Evolutionary conservation across 2,113 vertebrate genomes (phyloP).

Genomic region (Hystrix cristata): DNA sequence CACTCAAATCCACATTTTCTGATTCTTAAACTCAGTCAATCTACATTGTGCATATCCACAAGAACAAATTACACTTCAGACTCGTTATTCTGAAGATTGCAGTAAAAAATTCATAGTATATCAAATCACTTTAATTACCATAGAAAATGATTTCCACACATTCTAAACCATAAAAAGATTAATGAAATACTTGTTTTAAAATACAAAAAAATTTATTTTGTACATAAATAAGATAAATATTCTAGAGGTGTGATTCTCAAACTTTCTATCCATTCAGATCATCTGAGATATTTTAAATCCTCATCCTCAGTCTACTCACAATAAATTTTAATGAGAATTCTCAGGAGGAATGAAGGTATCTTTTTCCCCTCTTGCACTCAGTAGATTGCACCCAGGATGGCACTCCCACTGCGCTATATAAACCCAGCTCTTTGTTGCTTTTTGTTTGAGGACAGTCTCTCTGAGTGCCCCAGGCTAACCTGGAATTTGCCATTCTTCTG

Average conservation of each 20-base stretch:
- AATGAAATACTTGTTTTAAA: constrained; percentile 5
- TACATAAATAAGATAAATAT: not conserved
- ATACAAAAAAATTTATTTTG: not conserved
- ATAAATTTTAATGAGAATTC: constrained; percentile 33
- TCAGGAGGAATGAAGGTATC: not conserved
- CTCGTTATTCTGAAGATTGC: not conserved
- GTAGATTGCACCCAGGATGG: not conserved
- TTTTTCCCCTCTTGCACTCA: no score
- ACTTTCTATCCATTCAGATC: not conserved
- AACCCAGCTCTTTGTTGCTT: not conserved
- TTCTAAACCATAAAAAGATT: not conserved
- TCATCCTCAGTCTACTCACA: not conserved
- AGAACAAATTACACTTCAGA: not conserved
- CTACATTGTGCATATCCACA: not conserved
- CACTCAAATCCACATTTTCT: not conserved
- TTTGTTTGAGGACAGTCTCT: not conserved
- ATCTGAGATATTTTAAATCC: not conserved
- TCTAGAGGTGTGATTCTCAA: constrained; percentile 8
- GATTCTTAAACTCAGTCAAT: not conserved
- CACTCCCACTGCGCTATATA: not conserved
- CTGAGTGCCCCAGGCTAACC: no score
- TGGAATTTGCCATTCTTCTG: not conserved
- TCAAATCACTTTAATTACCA: constrained; percentile 18
- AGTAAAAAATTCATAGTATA: not conserved
- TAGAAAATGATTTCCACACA: not conserved